These are phyloP conservation scores for Siniperca obscura DNA, from an alignment of 2,797 vertebrate species.

Conservation along the genomic window DNA sequence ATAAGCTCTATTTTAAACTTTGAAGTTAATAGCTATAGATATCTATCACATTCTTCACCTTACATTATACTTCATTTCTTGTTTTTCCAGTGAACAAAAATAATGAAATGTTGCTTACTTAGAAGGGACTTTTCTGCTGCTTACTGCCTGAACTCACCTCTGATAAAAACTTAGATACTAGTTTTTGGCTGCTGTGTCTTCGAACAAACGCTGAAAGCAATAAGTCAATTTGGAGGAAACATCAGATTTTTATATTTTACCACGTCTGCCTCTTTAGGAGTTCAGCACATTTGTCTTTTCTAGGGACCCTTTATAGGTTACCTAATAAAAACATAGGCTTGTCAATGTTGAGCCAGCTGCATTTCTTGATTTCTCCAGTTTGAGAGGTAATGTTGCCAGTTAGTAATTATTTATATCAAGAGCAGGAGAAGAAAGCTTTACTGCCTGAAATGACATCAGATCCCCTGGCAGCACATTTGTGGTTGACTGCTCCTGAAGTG, in stretches of 20 bases:
- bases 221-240: constrained; percentile 12
- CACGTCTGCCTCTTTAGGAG: constrained; percentile 11
- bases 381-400: constrained; percentile 17
- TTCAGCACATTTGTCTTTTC: constrained; percentile 7
- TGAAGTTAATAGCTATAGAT: background rate
- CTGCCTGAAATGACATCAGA: constrained; percentile 33
- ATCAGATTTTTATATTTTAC: constrained; percentile 12
- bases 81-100: background rate
- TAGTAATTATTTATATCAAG: constrained; percentile 50
- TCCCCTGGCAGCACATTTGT: constrained; percentile 28
- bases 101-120: background rate
- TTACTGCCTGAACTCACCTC: background rate
- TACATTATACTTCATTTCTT: background rate
- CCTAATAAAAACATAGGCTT: background rate
- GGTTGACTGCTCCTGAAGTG: constrained; percentile 16
- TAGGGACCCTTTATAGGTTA: constrained; percentile 5
- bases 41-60: background rate
- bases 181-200: constrained; percentile 12
- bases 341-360: background rate
- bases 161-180: background rate
- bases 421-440: constrained; percentile 27
- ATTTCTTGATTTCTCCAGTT: constrained; percentile 8
- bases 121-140: background rate
- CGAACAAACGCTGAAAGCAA: background rate
- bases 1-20: background rate